A percentile compares a stretch with the other conserved stretches of the same genome.
Evolutionary conservation across 2,797 vertebrate species (phyloP).

Genomic region (Thaleichthys pacificus): DNA sequence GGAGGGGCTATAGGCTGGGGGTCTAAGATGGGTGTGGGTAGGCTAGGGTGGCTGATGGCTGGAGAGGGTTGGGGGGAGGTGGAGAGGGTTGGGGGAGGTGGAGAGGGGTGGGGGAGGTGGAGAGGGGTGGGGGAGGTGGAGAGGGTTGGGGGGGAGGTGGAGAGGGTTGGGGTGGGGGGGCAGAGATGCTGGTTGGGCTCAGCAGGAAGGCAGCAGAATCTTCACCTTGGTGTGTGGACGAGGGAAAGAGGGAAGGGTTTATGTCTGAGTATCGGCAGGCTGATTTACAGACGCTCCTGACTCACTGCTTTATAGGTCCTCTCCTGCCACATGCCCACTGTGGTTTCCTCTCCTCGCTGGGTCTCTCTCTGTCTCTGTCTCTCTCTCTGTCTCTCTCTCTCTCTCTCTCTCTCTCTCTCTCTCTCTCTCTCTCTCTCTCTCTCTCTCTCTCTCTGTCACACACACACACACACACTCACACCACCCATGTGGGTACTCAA

Average conservation of each 20-base stretch:
- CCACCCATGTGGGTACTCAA: slow-evolving; percentile 2
- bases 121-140: too few species aligned
- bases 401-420: slow-evolving; percentile 28
- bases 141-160: too few species aligned
- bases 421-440: background rate
- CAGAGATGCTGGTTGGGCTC: slow-evolving; percentile 33
- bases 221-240: slow-evolving; percentile 62
- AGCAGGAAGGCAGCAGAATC: slow-evolving; percentile 54
- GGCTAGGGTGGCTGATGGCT: background rate
- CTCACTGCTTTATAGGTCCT: slow-evolving; percentile 72
- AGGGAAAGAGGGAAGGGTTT: slow-evolving; percentile 49
- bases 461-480: slow-evolving; percentile 42
- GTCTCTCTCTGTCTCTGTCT: slow-evolving; percentile 32
- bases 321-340: slow-evolving; percentile 60
- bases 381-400: slow-evolving; percentile 18
- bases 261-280: slow-evolving; percentile 54
- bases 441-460: slow-evolving; percentile 14
- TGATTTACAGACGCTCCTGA: slow-evolving; percentile 75
- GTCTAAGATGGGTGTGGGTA: too few species aligned
- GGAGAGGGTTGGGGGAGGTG: background rate
- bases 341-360: slow-evolving; percentile 27
- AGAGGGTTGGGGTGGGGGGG: background rate
- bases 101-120: background rate
- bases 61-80: background rate
- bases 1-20: too few species aligned